Percentiles rank a stretch among this genome's conserved stretches.
Evolutionary conservation across 2,797 vertebrate species (phyloP).

Genomic region (Coilia nasus): DNA sequence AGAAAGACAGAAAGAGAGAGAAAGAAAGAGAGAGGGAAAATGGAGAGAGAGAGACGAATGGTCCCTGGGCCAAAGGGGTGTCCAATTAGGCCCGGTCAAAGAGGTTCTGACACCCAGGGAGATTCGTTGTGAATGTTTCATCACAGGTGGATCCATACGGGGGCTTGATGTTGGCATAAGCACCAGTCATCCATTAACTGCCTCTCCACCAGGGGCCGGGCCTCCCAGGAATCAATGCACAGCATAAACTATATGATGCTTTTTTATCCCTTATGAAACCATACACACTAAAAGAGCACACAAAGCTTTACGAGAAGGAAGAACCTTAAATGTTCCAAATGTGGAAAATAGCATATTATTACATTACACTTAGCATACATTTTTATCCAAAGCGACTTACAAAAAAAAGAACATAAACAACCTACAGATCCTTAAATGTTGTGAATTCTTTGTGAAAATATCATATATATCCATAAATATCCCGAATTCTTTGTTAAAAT

Average conservation of each 20-base stretch:
- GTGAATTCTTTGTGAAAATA: neutral
- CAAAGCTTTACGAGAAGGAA: neutral
- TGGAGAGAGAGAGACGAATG: conserved; percentile 38
- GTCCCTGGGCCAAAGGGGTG: conserved; percentile 48
- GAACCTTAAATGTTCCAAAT: neutral
- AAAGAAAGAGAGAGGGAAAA: conserved; percentile 14
- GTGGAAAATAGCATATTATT: too few relatives aligned
- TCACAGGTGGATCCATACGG: conserved; percentile 50
- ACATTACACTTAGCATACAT: too few relatives aligned
- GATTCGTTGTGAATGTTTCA: conserved; percentile 55
- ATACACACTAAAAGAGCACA: neutral
- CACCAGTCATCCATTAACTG: conserved; percentile 27
- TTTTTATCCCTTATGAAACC: neutral
- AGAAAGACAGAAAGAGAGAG: neutral
- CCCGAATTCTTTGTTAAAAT: too few relatives aligned
- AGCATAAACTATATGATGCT: neutral
- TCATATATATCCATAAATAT: too few relatives aligned
- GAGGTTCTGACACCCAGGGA: conserved; percentile 46
- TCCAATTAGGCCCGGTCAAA: conserved; percentile 55
- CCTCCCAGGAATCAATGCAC: conserved; percentile 11
- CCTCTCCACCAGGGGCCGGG: conserved; percentile 10
- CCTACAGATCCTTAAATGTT: neutral
- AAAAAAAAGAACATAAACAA: too few relatives aligned
- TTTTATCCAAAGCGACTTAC: too few relatives aligned
- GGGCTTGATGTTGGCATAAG: conserved; percentile 47